Evolutionary conservation across 1,140 invertebrate genomes (phyloP), one percentile per base, ranked within the genome.

Genomic region (Alviniconcha marisindica): DNA sequence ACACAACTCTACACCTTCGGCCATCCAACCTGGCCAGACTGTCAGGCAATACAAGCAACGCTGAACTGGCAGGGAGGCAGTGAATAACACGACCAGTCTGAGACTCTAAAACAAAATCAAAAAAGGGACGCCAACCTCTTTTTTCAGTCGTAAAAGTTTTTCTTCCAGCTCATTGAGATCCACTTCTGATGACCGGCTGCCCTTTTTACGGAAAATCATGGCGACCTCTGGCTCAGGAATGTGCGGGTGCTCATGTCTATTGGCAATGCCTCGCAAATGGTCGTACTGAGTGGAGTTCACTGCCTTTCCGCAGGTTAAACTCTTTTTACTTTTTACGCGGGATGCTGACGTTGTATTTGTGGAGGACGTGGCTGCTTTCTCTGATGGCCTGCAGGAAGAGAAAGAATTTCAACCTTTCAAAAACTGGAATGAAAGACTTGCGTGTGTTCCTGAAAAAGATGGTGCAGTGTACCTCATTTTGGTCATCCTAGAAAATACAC

Each of bases 201-300:
- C 95, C 88, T 95, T 96, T 91, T 96, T 96, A 87, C 95, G 95
- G 90, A 97, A 97, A 92, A 96, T 96, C 63, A 96, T 94, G 31
- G 96, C 96, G 2, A 96, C 96, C 93, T 93, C 92, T 40, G 95
- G 95, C 89, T 96, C 96, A 54, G 95, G 95, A 51, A 95, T 94
- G 82, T 95, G 91, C 1, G 95, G 94, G 91, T 96, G 96, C 85
- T 94, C 95, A 85, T 95, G 95, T 83, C 97, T 93, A 88, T 96
- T 95, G 21, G 96, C 95, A 66, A 98, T 95, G 40, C 84, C 97
- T 69, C 96, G 95, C 73, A 98, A 93, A 93, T 97, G 97, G 90
- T 97, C 97, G 93, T 97, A 97, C 91, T 96, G 96, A 18, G 97
- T 97, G 90, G 96, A 96, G 93, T 97, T 97, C 0, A 96, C 96